phyloP scores from a whole-genome alignment of 2,888 invertebrate species.

The Pegoplata infirma region DNA sequence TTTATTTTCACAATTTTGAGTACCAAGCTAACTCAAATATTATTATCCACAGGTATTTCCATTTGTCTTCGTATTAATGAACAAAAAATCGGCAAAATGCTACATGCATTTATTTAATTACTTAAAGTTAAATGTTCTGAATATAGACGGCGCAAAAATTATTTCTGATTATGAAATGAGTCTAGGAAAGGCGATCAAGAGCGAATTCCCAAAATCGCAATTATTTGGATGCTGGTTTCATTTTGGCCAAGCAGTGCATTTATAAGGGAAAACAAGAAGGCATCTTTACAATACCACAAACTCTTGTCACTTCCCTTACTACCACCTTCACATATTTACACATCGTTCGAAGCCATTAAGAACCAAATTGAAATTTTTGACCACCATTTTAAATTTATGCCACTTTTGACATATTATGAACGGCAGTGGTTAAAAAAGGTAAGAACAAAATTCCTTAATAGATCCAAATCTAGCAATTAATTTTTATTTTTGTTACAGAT shows the following conservation, averaged over 20 bases:
- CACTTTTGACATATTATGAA: not conserved
- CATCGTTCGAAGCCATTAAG: not conserved
- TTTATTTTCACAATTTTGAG: too few species aligned
- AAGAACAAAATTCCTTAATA: not conserved
- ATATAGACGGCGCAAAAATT: not conserved
- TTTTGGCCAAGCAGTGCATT: not conserved
- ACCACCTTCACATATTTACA: not conserved
- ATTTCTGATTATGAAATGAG: not conserved
- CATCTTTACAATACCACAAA: not conserved
- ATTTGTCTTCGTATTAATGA: not conserved
- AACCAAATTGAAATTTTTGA: not conserved
- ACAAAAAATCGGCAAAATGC: not conserved
- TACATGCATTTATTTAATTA: not conserved
- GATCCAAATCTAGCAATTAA: too few species aligned
- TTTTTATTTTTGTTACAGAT: not conserved
- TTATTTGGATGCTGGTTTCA: not conserved
- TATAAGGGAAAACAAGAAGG: not conserved
- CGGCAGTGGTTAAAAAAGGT: not conserved
- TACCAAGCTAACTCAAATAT: too few species aligned
- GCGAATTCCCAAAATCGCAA: not conserved
- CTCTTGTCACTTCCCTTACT: not conserved
- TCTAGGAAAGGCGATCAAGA: not conserved
- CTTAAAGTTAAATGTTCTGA: not conserved
- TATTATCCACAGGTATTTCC: not conserved
- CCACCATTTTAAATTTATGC: not conserved